These are phyloP conservation scores for Urosaurus nigricauda DNA, from an alignment of 2,797 vertebrate species.

Conservation along the genomic window DNA sequence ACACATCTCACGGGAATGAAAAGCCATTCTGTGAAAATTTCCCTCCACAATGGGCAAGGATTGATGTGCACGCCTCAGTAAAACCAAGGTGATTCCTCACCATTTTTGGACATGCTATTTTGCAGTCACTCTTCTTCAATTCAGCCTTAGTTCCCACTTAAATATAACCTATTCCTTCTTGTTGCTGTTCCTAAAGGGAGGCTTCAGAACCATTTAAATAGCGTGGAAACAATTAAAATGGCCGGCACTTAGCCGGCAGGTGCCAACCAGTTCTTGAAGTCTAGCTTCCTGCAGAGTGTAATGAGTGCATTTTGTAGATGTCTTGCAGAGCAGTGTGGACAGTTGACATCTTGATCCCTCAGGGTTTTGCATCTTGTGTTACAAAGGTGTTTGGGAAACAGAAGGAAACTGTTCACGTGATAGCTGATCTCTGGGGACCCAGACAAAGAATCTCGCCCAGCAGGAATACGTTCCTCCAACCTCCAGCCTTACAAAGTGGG, in stretches of 20 bases:
- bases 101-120: not conserved
- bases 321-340: not conserved
- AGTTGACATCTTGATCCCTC: conserved; percentile 30
- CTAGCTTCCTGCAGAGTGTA: conserved; percentile 49
- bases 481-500: conserved; percentile 2
- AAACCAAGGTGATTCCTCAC: not conserved
- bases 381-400: conserved; percentile 16
- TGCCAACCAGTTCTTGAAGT: conserved; percentile 32
- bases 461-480: conserved; percentile 23
- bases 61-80: too few relatives aligned
- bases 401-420: conserved; percentile 39
- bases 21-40: too few relatives aligned
- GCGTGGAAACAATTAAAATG: conserved; percentile 43
- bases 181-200: conserved; percentile 20
- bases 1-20: not conserved
- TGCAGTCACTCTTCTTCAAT: not conserved
- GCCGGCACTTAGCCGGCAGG: conserved; percentile 26
- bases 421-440: conserved; percentile 31
- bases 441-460: conserved; percentile 31
- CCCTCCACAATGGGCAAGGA: not conserved
- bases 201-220: conserved; percentile 27
- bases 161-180: conserved; percentile 15
- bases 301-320: conserved; percentile 35
- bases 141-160: not conserved
- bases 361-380: conserved; percentile 36